phyloP scores from a whole-genome alignment of 2,797 vertebrate genomes.

The Anguilla anguilla region DNA sequence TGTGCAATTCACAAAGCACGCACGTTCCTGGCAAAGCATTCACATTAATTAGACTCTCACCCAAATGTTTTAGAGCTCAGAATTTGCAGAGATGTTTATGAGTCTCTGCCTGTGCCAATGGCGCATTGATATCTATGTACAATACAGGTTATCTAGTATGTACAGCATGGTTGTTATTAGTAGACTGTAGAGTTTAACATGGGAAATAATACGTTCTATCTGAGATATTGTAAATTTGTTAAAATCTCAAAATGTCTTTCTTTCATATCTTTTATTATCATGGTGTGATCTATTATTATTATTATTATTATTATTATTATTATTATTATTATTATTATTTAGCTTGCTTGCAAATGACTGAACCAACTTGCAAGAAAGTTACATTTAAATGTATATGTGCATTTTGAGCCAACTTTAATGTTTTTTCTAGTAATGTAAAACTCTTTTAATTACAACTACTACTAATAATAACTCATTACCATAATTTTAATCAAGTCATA shows the following conservation, averaged over 20 bases:
- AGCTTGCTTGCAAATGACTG: not conserved
- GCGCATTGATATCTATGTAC: slow-evolving; percentile 3
- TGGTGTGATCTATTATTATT: not conserved
- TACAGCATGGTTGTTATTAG: not conserved
- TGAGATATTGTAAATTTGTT: not conserved
- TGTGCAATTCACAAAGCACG: not conserved
- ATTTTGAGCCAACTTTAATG: not conserved
- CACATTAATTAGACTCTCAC: not conserved
- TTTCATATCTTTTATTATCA: not conserved
- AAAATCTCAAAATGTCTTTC: not conserved
- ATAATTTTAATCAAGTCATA: slow-evolving; percentile 26
- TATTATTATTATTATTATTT: slow-evolving; percentile 25
- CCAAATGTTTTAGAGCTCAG: not conserved
- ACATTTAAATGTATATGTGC: not conserved
- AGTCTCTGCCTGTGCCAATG: slow-evolving; percentile 1
- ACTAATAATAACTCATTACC: slow-evolving; percentile 30
- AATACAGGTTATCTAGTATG: not conserved
- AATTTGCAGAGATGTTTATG: not conserved
- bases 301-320: not conserved
- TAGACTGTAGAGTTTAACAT: not conserved
- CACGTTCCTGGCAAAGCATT: not conserved
- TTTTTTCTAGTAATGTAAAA: not conserved
- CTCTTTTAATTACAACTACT: not conserved
- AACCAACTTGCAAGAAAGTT: not conserved
- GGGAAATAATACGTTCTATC: not conserved